Evolutionary conservation across 2,113 vertebrate species (phyloP), one percentile per base, ranked within the genome.

Genomic region (Bothrops jararaca): DNA sequence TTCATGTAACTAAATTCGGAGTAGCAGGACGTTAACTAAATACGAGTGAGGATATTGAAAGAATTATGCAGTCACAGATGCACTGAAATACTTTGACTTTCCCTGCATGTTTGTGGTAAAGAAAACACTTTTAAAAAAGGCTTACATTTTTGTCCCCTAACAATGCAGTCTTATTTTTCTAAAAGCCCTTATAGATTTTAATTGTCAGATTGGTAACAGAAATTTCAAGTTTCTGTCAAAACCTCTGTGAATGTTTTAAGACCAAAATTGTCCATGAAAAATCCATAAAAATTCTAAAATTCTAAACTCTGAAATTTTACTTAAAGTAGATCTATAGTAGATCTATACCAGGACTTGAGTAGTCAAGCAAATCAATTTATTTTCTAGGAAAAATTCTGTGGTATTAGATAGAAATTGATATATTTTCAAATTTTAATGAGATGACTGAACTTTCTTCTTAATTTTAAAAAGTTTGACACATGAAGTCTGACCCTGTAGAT

Each of bases 1-100:
- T 86, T 90, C 80, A 94, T 91, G 86, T 74, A 91, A 74, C 93
- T 58, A 93, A 93, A 94, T 50, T 29, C 90, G 42, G 26, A 54
- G 29, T 29, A 86, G 53, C 60, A 90, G 89, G 42, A 93, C 57
- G 42, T 91, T 91, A 39, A 89, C n/a, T 34, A 60, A 53, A 42
- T 80, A 7, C 54, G 15, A 60, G 50, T 24, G 13, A 8, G 69
- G 12, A 1, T 1, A 0, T 11, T 34, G 88, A 29, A 39, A 48
- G 6, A 5, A 39, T 24, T 57, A 69, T 57, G 87, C 15, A 88
- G 92, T 85, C 10, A 54, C 2, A 64, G 10, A 93, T 85, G 64
- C 53, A 11, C 34, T 89, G 64, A 91, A 39, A 39, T 87, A 88
- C 69, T 58, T 3, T 12, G n/a, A 8, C 50, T 85, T 89, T 39